These are phyloP conservation scores for Rattus rattus DNA, from an alignment of 2,113 vertebrate species.

Conservation along the genomic window DNA sequence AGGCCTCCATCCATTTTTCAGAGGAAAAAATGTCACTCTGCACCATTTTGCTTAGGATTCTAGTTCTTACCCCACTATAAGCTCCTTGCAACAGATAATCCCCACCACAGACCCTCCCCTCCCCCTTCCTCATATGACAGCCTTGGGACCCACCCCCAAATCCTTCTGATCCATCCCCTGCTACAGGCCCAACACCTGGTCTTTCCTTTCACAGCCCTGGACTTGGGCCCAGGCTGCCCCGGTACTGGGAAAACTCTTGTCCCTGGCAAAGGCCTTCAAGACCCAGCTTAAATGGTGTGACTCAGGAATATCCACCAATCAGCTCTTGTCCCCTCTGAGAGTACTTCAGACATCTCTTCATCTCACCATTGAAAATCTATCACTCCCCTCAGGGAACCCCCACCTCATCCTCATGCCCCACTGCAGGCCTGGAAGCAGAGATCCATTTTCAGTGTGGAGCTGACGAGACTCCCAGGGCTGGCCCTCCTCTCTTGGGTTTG, in stretches of 20 bases:
- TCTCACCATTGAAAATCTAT: neutral
- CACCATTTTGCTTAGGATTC: neutral
- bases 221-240: neutral
- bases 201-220: conserved; percentile 18
- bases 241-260: neutral
- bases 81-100: neutral
- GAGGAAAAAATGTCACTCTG: neutral
- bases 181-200: neutral
- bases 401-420: neutral
- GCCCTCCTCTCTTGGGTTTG: neutral
- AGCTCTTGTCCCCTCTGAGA: neutral
- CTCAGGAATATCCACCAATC: neutral
- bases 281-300: neutral
- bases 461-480: neutral
- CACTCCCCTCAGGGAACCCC: neutral
- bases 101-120: neutral
- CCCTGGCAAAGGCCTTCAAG: conserved; percentile 5
- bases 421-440: neutral
- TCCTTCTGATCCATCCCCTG: neutral
- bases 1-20: neutral
- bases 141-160: neutral
- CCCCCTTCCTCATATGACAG: neutral
- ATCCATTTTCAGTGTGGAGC: neutral
- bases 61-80: neutral
- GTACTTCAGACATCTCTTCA: neutral